Conservation (phyloP, 2,113 vertebrate genomes). For the Bungarus multicinctus region DNA sequence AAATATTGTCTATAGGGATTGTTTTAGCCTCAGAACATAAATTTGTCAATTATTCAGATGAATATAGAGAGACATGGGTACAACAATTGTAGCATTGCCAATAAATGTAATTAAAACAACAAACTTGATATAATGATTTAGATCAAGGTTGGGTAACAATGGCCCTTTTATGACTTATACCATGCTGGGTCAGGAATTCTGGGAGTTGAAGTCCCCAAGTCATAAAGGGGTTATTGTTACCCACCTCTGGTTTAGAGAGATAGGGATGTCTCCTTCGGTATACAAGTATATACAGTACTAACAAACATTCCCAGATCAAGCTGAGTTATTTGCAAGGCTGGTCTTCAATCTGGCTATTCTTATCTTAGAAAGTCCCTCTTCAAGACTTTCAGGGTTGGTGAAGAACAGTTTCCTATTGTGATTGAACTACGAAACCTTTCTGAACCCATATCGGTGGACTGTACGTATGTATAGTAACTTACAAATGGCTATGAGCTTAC, state of each 20-base stretch:
- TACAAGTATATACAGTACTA: neutral
- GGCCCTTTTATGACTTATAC: neutral
- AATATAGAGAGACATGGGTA: neutral
- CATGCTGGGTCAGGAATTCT: neutral
- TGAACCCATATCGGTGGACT: neutral
- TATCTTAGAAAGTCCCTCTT: neutral
- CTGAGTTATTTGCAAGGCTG: neutral
- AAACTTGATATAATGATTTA: neutral
- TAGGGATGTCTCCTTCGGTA: neutral
- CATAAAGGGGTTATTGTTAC: neutral
- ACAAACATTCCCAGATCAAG: neutral
- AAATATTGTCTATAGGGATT: neutral
- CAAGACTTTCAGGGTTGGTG: neutral
- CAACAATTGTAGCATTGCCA: neutral
- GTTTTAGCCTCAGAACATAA: neutral
- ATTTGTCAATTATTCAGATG: neutral
- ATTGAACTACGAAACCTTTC: neutral
- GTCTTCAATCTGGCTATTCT: neutral
- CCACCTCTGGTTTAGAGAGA: neutral
- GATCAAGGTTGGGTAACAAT: neutral
- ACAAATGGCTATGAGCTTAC: conserved; percentile 52
- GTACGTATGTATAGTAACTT: neutral
- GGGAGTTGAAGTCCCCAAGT: neutral
- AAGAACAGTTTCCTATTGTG: neutral
- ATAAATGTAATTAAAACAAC: neutral